Evolutionary conservation across 2,797 vertebrate genomes (phyloP).

Genomic region (Loriculus beryllinus): DNA sequence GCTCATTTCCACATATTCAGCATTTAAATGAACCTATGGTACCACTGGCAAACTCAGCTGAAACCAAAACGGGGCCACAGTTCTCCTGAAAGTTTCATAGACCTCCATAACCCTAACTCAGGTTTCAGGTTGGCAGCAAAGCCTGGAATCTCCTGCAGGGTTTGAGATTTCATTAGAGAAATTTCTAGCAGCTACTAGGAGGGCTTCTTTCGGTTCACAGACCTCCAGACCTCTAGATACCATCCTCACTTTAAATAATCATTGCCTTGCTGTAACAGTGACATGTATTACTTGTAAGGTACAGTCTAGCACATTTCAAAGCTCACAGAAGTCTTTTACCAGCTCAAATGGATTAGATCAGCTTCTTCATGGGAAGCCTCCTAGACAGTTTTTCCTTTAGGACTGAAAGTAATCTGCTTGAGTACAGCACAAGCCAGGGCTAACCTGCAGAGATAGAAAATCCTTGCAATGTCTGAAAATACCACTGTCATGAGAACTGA

Average conservation of each 20-base stretch:
- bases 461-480: neutral
- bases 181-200: neutral
- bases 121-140: conserved; percentile 51
- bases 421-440: neutral
- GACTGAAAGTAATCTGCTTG: neutral
- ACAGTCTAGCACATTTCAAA: neutral
- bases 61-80: conserved; percentile 43
- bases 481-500: neutral
- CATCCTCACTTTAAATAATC: neutral
- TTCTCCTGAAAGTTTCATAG: conserved; percentile 60
- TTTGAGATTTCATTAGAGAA: conserved; percentile 36
- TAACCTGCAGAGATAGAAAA: neutral
- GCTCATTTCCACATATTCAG: conserved; percentile 42
- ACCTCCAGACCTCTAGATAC: neutral
- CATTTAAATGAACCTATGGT: conserved; percentile 41
- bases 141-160: neutral
- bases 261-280: neutral
- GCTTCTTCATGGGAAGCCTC: neutral
- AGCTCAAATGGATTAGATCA: conserved; percentile 21
- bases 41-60: neutral
- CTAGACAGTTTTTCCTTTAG: neutral
- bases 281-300: neutral
- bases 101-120: conserved; percentile 3
- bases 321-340: neutral
- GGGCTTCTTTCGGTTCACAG: neutral